phyloP scores from a whole-genome alignment of 1,140 invertebrate genomes.

The Lordiphosa collinella region DNA sequence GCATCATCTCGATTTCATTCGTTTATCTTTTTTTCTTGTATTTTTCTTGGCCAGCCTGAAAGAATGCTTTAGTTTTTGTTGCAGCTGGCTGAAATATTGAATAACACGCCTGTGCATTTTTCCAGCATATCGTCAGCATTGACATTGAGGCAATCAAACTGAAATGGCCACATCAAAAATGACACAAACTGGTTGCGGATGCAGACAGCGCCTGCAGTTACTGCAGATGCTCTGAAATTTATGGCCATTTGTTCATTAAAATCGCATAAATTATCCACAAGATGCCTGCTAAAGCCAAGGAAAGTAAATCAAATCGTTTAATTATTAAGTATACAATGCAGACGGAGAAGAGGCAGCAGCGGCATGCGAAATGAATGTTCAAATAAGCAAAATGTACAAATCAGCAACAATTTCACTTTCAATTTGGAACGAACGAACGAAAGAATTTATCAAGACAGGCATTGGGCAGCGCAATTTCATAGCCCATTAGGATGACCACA shows the following conservation, averaged over 20 bases:
- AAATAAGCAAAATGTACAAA: conserved; percentile 24
- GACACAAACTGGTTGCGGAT: neutral
- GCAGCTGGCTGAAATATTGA: no score
- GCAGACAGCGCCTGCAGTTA: neutral
- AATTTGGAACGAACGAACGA: conserved; percentile 5
- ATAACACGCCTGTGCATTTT: no score
- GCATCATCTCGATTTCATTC: no score
- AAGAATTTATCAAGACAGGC: conserved; percentile 5
- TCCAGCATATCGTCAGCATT: no score
- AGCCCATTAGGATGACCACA: neutral
- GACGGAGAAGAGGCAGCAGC: conserved; percentile 19
- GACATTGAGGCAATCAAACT: no score
- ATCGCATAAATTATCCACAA: neutral
- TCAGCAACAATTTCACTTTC: conserved; percentile 14
- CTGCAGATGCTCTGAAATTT: conserved; percentile 9
- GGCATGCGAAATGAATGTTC: conserved; percentile 30
- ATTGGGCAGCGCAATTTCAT: neutral
- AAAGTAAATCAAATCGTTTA: conserved; percentile 40
- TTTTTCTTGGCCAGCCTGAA: no score
- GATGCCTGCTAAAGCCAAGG: neutral
- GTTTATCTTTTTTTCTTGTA: no score
- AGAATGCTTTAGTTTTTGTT: no score
- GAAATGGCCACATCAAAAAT: no score
- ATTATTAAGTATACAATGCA: conserved; percentile 34
- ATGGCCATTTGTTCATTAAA: conserved; percentile 9